Evolutionary conservation across 2,113 vertebrate genomes (phyloP), one percentile per base, ranked within the genome.

Genomic region (Rhinolophus sinicus): DNA sequence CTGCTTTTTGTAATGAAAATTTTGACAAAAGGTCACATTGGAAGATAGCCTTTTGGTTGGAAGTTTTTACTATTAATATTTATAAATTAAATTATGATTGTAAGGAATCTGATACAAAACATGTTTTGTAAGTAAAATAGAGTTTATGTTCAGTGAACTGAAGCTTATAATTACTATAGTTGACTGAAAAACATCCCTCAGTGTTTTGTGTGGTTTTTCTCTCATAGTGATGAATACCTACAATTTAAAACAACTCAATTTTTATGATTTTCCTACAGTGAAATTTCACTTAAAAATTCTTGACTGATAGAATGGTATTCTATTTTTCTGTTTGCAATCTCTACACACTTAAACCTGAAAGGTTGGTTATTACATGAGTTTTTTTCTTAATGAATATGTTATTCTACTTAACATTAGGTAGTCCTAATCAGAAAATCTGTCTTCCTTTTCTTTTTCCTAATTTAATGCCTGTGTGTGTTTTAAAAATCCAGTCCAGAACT

Each of bases 401-500:
- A 44, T 18, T 75, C 64, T 58, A 7, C 75, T 47, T 73, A 58
- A 33, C 35, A 15, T 38, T 19, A 84, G 64, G 58, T 44, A 19
- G 52, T 54, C 38, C 30, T 87, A 12, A 18, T 80, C 18, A n/a
- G 83, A 72, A 90, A 22, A 4, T 67, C 5, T 47, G 24, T 64
- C 10, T 70, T 56, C 81, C 54, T 81, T 64, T 95, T 82, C 33
- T n/a, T 64, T 81, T 16, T 70, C 18, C 69, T 62, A 24, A 5
- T 35, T 92, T 44, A 76, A 50, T 40, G 6, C 50, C 24, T 64
- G 8, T 58, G 9, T 58, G 9, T 82, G 28, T 90, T 50, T 92
- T 90, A 78, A 64, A 94, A 92, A 67, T 22, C 77, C 75, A 65
- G 62, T 47, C 62, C 69, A 95, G 90, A 82, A 5, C 78, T 73